phyloP scores from a whole-genome alignment of 2,888 invertebrate genomes.

The Drosophila subquinaria region DNA sequence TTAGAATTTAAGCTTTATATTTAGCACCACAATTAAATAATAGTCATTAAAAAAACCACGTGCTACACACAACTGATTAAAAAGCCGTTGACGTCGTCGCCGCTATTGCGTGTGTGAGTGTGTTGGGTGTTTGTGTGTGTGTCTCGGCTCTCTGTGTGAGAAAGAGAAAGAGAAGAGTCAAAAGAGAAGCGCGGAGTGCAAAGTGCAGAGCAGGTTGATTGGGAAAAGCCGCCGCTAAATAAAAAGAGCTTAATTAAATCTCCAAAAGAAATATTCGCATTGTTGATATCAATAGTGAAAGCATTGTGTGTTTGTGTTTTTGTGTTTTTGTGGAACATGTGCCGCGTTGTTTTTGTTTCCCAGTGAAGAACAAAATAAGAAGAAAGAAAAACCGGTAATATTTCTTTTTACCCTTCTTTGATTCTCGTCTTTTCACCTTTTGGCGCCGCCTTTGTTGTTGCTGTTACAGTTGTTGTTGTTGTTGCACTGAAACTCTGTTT shows the following conservation, averaged over 20 bases:
- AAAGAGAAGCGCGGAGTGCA: slow-evolving; percentile 10
- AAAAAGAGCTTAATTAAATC: slow-evolving; percentile 25
- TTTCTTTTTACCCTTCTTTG: slow-evolving; percentile 45
- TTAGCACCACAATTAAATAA: slow-evolving; percentile 42
- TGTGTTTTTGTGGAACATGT: slow-evolving; percentile 42
- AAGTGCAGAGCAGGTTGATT: slow-evolving; percentile 26
- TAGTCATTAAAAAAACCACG: slow-evolving; percentile 18
- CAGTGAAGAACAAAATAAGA: slow-evolving; percentile 21
- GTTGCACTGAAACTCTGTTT: slow-evolving; percentile 24
- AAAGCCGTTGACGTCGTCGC: slow-evolving; percentile 33
- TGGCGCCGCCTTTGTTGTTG: slow-evolving; percentile 41
- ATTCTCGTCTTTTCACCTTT: slow-evolving; percentile 46
- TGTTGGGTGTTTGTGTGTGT: not conserved
- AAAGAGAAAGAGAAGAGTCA: not conserved
- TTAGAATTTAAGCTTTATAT: slow-evolving; percentile 49
- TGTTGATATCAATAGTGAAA: slow-evolving; percentile 29
- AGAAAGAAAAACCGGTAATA: slow-evolving; percentile 65
- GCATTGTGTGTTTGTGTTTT: slow-evolving; percentile 4
- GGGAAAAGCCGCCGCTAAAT: slow-evolving; percentile 31
- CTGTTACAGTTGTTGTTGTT: slow-evolving; percentile 39
- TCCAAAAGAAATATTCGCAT: slow-evolving; percentile 16
- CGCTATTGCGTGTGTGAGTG: slow-evolving; percentile 1
- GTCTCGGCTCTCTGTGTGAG: not conserved
- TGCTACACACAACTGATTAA: slow-evolving; percentile 18
- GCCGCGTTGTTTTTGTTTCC: slow-evolving; percentile 27